Conservation (phyloP, 2,888 invertebrate species). For the Eretmocerus hayati region DNA sequence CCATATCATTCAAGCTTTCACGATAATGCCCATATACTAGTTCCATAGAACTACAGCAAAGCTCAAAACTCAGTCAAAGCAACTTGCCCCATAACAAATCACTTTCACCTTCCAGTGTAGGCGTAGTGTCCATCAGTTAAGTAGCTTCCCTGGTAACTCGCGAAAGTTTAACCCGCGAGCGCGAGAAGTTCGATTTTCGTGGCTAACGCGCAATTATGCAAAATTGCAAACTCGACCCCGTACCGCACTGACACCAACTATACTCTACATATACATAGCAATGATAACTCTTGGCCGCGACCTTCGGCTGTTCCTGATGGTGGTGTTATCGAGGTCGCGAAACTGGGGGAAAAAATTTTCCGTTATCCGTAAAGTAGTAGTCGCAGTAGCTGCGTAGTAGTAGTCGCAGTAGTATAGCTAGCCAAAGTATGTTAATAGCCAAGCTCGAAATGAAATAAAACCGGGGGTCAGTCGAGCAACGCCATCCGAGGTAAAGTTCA, state of each 20-base stretch:
- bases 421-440: constrained; percentile 44
- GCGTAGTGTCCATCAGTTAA: constrained; percentile 1
- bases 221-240: no score
- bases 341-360: constrained; percentile 33
- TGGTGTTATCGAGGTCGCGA: constrained; percentile 11
- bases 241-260: no score
- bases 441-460: constrained; percentile 41
- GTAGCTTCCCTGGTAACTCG: constrained; percentile 24
- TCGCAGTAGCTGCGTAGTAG: constrained; percentile 15
- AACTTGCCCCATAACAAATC: constrained; percentile 26
- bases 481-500: no score
- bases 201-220: constrained; percentile 35
- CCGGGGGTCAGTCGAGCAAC: constrained; percentile 35
- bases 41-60: no score
- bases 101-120: constrained; percentile 19
- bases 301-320: constrained; percentile 4
- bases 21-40: no score
- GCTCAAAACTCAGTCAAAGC: background rate
- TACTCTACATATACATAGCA: background rate
- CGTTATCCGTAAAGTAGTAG: constrained; percentile 17
- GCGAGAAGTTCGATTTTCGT: constrained; percentile 23
- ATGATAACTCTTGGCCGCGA: constrained; percentile 8
- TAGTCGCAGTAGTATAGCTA: background rate
- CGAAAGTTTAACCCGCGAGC: constrained; percentile 22
- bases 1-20: no score